These are phyloP conservation scores for Austrolebias charrua DNA, from an alignment of 2,797 vertebrate genomes.

Conservation along the genomic window DNA sequence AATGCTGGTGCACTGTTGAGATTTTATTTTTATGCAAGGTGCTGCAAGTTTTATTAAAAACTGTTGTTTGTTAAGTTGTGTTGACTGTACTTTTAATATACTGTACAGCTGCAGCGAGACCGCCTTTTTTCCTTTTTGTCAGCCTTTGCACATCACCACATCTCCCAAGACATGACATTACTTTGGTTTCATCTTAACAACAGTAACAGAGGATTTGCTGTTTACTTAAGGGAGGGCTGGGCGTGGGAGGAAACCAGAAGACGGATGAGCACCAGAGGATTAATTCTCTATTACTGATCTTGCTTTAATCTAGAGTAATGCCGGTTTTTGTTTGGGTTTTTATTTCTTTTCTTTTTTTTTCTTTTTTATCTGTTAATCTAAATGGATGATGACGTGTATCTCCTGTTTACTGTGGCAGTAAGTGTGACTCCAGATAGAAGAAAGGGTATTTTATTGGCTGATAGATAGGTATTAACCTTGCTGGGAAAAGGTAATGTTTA, in stretches of 20 bases:
- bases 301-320: slow-evolving; percentile 1
- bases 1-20: neutral
- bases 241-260: slow-evolving; percentile 40
- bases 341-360: neutral
- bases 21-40: neutral
- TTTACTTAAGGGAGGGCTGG: slow-evolving; percentile 23
- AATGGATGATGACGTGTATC: slow-evolving; percentile 33
- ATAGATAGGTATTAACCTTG: slow-evolving; percentile 4
- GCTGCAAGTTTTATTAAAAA: neutral
- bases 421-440: slow-evolving; percentile 5
- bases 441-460: slow-evolving; percentile 20
- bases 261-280: slow-evolving; percentile 1
- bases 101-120: slow-evolving; percentile 2
- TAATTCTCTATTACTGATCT: slow-evolving; percentile 7
- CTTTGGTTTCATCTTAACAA: slow-evolving; percentile 76
- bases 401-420: neutral
- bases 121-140: slow-evolving; percentile 5
- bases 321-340: neutral
- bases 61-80: neutral
- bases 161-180: slow-evolving; percentile 63
- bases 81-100: neutral
- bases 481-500: slow-evolving; percentile 1
- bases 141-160: slow-evolving; percentile 30
- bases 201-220: slow-evolving; percentile 62
- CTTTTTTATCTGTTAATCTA: neutral